Percentiles rank a stretch among this genome's conserved stretches.
phyloP scores from a whole-genome alignment of 2,888 invertebrate genomes.

The Ommatoiulus sabulosus region DNA sequence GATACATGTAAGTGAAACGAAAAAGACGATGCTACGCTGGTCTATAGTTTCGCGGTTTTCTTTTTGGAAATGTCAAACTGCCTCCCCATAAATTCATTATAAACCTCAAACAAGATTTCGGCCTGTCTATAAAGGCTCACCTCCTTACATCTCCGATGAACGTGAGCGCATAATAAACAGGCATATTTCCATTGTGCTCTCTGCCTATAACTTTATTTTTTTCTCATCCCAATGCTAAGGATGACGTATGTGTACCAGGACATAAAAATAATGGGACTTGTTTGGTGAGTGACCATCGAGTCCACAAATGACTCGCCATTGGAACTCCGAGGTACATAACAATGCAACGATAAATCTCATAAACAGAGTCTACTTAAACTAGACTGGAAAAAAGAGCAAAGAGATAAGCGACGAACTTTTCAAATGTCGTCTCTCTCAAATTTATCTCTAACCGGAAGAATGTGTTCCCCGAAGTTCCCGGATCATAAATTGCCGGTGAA shows the following conservation, averaged over 20 bases:
- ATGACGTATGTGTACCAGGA: neutral
- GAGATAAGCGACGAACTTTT: slow-evolving; percentile 46
- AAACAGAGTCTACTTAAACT: slow-evolving; percentile 4
- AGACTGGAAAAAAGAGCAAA: neutral
- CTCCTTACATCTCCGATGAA: neutral
- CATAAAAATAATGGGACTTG: slow-evolving; percentile 31
- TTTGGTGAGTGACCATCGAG: neutral
- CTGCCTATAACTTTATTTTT: neutral
- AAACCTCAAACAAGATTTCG: neutral
- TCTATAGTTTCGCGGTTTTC: neutral
- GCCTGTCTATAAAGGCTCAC: neutral
- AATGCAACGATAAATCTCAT: slow-evolving; percentile 48
- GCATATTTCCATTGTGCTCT: slow-evolving; percentile 22
- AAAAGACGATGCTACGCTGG: neutral
- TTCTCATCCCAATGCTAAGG: neutral
- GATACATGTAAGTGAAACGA: neutral
- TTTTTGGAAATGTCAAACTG: neutral
- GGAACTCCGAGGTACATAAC: neutral
- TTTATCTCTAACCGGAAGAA: slow-evolving; percentile 50
- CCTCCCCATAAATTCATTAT: neutral
- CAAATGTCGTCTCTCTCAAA: slow-evolving; percentile 45
- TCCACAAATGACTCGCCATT: slow-evolving; percentile 21
- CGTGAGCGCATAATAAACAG: slow-evolving; percentile 7
- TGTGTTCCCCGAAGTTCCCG: neutral
- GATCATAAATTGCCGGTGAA: neutral